A percentile compares a stretch with the other conserved stretches of the same genome.
Conservation (phyloP, 2,113 vertebrate genomes). For the Todiramphus saurophagus region DNA sequence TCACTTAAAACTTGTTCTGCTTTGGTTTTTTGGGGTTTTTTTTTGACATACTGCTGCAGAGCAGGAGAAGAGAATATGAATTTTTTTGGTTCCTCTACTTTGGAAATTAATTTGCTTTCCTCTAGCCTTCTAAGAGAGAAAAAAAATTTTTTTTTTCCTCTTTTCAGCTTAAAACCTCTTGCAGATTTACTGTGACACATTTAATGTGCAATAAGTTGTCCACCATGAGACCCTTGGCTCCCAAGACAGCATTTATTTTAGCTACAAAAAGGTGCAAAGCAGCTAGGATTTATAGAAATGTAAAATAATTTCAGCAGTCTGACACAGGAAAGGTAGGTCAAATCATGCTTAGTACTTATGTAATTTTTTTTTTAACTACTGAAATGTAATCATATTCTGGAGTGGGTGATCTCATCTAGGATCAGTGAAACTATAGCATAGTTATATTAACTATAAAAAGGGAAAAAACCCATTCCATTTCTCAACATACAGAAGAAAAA, state of each 20-base stretch:
- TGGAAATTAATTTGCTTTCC: constrained; percentile 14
- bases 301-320: constrained; percentile 44
- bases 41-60: background rate
- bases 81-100: background rate
- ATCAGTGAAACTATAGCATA: constrained; percentile 23
- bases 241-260: constrained; percentile 32
- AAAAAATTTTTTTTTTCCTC: background rate
- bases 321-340: constrained; percentile 51
- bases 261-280: background rate
- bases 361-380: constrained; percentile 62
- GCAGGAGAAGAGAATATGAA: background rate
- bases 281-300: constrained; percentile 30
- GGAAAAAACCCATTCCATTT: background rate
- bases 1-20: background rate
- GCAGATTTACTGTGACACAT: constrained; percentile 29
- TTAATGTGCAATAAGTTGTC: constrained; percentile 43
- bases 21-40: background rate
- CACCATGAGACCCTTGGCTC: constrained; percentile 26
- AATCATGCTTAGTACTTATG: constrained; percentile 52
- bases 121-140: background rate
- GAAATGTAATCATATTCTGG: constrained; percentile 54
- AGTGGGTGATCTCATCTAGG: constrained; percentile 64
- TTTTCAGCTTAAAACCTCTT: constrained; percentile 10
- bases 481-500: constrained; percentile 31
- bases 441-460: constrained; percentile 36